phyloP scores from a whole-genome alignment of 2,888 invertebrate species.

The Netelia fuscicornis region DNA sequence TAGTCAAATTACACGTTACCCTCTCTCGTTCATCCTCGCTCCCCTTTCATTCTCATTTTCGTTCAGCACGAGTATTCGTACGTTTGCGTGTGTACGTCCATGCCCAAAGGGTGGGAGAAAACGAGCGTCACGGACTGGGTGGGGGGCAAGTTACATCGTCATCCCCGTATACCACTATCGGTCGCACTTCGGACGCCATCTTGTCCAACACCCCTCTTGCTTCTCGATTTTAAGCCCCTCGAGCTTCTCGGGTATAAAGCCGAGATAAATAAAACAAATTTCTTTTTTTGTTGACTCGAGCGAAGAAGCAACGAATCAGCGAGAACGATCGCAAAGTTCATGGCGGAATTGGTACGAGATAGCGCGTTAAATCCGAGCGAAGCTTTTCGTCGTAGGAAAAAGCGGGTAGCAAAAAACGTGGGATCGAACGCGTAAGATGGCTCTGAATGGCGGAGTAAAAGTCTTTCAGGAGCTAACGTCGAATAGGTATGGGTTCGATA shows the following conservation, averaged over 20 bases:
- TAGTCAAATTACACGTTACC: constrained; percentile 80
- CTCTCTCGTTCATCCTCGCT: constrained; percentile 37
- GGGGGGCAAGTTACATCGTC: constrained; percentile 39
- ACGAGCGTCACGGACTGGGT: background rate
- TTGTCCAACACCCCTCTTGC: constrained; percentile 67
- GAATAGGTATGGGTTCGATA: constrained; percentile 29
- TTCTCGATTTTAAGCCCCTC: background rate
- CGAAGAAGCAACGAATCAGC: too few species aligned
- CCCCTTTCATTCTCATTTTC: constrained; percentile 17
- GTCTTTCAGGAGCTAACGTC: constrained; percentile 28
- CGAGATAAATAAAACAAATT: background rate
- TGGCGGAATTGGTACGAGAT: constrained; percentile 17
- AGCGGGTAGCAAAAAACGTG: constrained; percentile 62
- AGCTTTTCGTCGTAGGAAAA: constrained; percentile 31
- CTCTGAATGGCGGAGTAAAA: constrained; percentile 43
- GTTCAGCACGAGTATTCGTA: background rate
- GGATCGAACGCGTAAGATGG: constrained; percentile 62
- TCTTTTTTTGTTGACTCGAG: too few species aligned
- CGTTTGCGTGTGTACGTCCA: constrained; percentile 45
- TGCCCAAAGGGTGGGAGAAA: constrained; percentile 53
- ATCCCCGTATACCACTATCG: background rate
- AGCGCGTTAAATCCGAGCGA: constrained; percentile 1
- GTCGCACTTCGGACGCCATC: constrained; percentile 70
- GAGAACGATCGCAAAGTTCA: constrained; percentile 1
- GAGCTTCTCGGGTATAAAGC: background rate